Evolutionary conservation across 2,888 invertebrate genomes (phyloP).

Genomic region (Lysandra coridon): DNA sequence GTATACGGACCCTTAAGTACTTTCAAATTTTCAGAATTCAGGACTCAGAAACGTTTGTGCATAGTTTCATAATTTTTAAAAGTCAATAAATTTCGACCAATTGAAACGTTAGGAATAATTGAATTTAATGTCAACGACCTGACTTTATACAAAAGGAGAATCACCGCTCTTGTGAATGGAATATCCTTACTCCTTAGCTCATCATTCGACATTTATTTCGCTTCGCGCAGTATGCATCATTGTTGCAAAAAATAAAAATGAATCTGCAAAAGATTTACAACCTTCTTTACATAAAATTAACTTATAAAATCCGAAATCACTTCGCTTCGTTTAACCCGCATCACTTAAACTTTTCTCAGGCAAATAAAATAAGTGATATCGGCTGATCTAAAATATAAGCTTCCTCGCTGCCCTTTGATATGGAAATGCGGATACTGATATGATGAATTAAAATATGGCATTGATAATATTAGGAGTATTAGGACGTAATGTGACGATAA

Average conservation of each 20-base stretch:
- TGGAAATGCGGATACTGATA: not conserved
- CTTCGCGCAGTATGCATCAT: not conserved
- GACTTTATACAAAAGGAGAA: not conserved
- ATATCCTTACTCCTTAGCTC: not conserved
- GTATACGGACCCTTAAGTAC: too few species aligned
- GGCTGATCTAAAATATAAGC: slow-evolving; percentile 25
- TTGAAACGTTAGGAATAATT: not conserved
- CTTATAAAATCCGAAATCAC: slow-evolving; percentile 51
- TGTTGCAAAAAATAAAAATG: slow-evolving; percentile 4
- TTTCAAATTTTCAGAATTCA: too few species aligned
- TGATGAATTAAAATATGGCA: not conserved
- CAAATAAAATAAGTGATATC: slow-evolving; percentile 57
- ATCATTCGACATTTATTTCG: slow-evolving; percentile 1
- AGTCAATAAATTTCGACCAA: not conserved
- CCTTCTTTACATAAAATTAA: slow-evolving; percentile 51
- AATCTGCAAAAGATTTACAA: slow-evolving; percentile 50
- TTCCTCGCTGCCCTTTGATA: too few species aligned
- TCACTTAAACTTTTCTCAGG: slow-evolving; percentile 58
- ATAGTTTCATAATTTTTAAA: not conserved
- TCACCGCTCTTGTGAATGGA: slow-evolving; percentile 2
- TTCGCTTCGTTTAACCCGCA: slow-evolving; percentile 56
- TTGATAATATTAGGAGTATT: too few species aligned
- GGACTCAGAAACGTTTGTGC: not conserved
- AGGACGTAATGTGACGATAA: too few species aligned
- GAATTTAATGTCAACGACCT: not conserved